Percentiles rank a stretch among this genome's conserved stretches.
phyloP scores from a whole-genome alignment of 2,113 vertebrate genomes.

The Amia ocellicauda region DNA sequence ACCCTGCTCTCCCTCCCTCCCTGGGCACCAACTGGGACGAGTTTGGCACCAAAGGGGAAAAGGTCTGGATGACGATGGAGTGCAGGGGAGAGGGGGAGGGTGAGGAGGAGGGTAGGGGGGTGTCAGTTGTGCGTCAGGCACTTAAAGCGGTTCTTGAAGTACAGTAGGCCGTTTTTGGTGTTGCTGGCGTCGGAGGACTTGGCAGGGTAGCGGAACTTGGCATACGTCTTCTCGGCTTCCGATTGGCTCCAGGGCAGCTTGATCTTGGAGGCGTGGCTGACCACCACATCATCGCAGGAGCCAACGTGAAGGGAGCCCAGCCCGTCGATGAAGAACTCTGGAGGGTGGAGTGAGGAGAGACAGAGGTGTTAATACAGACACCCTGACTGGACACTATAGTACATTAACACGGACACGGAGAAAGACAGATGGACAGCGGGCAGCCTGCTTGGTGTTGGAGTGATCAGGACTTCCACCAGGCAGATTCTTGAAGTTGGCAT shows the following conservation, averaged over 20 bases:
- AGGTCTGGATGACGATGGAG: too few species aligned
- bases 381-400: too few species aligned
- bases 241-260: constrained; percentile 74
- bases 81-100: too few species aligned
- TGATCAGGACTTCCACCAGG: too few species aligned
- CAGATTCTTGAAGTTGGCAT: too few species aligned
- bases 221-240: constrained; percentile 64
- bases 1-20: too few species aligned
- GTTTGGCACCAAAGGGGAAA: too few species aligned
- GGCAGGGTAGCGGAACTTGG: constrained; percentile 74
- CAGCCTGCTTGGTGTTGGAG: too few species aligned
- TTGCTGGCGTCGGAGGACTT: constrained; percentile 45
- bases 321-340: constrained; percentile 88
- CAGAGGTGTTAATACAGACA: too few species aligned
- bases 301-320: constrained; percentile 79
- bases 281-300: constrained; percentile 78
- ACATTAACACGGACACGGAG: too few species aligned
- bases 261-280: constrained; percentile 86
- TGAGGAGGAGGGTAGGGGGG: not conserved
- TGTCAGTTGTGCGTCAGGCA: constrained; percentile 73
- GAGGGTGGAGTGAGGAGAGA: not conserved
- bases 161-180: constrained; percentile 60
- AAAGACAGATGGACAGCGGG: too few species aligned
- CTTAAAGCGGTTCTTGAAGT: constrained; percentile 82
- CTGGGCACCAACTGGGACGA: too few species aligned